Evolutionary conservation across 2,113 vertebrate genomes (phyloP).

Genomic region (Neotragus pygmaeus): DNA sequence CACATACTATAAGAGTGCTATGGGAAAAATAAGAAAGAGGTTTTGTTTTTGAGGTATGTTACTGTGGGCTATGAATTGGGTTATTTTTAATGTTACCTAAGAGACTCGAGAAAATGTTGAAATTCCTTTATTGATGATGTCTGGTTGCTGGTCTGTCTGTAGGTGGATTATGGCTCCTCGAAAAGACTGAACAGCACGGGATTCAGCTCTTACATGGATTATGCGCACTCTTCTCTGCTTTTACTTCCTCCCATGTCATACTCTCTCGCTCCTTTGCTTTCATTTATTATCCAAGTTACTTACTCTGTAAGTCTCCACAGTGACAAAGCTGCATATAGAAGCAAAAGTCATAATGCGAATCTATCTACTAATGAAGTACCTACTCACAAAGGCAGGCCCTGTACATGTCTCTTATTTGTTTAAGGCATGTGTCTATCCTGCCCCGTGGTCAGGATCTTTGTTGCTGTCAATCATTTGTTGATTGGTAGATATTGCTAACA

Average conservation of each 20-base stretch:
- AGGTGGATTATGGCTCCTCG: background rate
- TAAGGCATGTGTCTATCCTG: background rate
- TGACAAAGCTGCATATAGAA: background rate
- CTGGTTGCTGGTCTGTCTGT: background rate
- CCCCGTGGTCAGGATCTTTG: background rate
- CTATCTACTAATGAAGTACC: background rate
- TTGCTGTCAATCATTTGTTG: background rate
- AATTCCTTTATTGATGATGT: background rate
- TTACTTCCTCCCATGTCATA: background rate
- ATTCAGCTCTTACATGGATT: background rate
- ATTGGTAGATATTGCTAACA: background rate
- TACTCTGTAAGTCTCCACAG: background rate
- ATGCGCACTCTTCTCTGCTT: rapidly evolving
- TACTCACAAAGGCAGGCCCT: background rate
- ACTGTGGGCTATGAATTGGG: background rate
- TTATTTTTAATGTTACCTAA: background rate
- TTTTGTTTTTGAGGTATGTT: background rate
- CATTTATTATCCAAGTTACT: background rate
- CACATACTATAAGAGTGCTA: background rate
- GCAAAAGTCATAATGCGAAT: background rate
- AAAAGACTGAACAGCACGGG: background rate
- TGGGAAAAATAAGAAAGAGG: background rate
- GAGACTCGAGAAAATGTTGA: background rate
- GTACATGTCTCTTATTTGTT: background rate
- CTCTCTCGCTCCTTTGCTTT: background rate